Base-by-base conservation (phyloP, 2,888 invertebrate genomes). In the Drosophila cognata region DNA sequence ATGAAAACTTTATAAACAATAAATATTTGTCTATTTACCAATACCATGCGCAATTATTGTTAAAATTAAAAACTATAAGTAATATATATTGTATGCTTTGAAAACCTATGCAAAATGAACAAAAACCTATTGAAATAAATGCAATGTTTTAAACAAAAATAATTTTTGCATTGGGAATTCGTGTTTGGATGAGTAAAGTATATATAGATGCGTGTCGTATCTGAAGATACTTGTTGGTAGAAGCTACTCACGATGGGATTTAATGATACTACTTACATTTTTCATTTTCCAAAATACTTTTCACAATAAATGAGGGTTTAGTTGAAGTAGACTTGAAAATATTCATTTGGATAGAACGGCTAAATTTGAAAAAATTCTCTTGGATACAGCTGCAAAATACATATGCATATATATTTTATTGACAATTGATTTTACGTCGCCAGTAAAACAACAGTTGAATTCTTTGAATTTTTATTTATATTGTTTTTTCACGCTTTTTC, bases 401-500 rank as follows among this genome's bases (percentile, higher is more conserved):
- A 21, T n/a, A 21, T n/a, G 4, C 4, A 41, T 10, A 41, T 21
- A 21, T 21, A 35, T 38, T 3, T 7, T 18, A 18, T 21, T 46
- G 7, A 13, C 13, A 43, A 21, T 21, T 43, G 43, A 21, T 43
- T 13, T 8, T 18, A 25, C 2, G 28, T 48, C 8, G 4, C 21
- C 11, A 51, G 29, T 29, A 56, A 57, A 61, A 35, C 51, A 31
- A 36, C 11, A 11, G 2, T 13, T 5, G 16, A 55, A 38, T 53
- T 31, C 16, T 7, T 58, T 62, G 16, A 53, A 36, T 60, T 62
- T 76, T 81, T 59, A 77, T 64, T 59, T 81, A 78, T 86, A 56
- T 74, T 72, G 75, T 82, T 82, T 86, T 83, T 82, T 82, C 71
- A 75, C 84, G 82, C 87, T 67, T 77, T 36, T 75, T 75, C 74